Percentiles rank a stretch among this genome's conserved stretches.
Conservation (phyloP, 2,797 vertebrate genomes). For the Hylomyscus alleni region DNA sequence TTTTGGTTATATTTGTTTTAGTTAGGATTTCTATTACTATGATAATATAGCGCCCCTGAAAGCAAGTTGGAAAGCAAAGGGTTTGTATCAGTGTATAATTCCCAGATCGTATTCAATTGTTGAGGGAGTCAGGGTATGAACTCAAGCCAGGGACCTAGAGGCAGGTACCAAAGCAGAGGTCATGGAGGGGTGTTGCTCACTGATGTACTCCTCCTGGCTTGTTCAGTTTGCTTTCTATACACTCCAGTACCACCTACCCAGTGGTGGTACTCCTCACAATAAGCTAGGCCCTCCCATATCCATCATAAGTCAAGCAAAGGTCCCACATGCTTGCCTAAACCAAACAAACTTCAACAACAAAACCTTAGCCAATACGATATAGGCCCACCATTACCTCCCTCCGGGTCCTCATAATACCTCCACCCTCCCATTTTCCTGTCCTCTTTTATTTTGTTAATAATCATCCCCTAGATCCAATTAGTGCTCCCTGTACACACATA, state of each 20-base stretch:
- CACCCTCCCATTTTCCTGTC: background rate
- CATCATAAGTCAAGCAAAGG: background rate
- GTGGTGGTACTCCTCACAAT: background rate
- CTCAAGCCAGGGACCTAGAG: background rate
- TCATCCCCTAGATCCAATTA: background rate
- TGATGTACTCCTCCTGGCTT: background rate
- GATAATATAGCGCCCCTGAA: background rate
- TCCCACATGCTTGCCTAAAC: background rate
- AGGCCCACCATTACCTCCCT: background rate
- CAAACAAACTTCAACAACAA: background rate
- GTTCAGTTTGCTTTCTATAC: background rate
- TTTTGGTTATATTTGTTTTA: background rate
- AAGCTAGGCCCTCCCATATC: background rate
- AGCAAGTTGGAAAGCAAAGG: background rate
- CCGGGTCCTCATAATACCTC: too few relatives aligned
- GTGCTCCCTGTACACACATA: background rate
- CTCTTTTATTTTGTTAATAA: background rate
- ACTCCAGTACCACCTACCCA: too few relatives aligned
- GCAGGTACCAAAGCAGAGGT: background rate
- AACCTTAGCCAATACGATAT: background rate
- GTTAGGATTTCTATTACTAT: background rate
- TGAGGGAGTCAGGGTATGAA: background rate
- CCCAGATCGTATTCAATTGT: background rate
- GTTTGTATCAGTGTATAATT: background rate
- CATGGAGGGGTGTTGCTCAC: background rate